Base-by-base conservation (phyloP, 2,797 vertebrate species). In the Cynopterus sphinx region DNA sequence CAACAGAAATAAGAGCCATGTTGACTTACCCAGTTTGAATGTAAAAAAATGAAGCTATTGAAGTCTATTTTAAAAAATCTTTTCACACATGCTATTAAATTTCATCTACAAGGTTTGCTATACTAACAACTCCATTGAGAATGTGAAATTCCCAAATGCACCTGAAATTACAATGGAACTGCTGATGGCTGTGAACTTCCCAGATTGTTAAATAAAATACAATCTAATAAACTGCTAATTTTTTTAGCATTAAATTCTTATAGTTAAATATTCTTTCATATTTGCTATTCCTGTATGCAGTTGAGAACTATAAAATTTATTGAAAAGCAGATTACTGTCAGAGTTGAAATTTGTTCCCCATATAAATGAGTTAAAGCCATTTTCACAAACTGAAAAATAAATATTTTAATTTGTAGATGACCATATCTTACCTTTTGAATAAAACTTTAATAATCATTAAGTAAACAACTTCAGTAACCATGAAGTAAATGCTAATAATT, bases 61-160 rank as follows among this genome's bases (percentile, higher is more conserved):
- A 99, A 98, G 99, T 99, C 90, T 99, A 99, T 99, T 99, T 99
- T 98, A 98, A 99, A 98, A 99, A 98, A 99, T 99, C 87, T 99
- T 99, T 16, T 99, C 99, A 98, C 99, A 99, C 22, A 99, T 99
- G 73, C 98, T 99, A 97, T 99, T 99, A 91, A 99, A 97, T 98
- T 99, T 99, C 98, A 99, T 99, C 98, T 99, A 99, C 98, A 99
- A 99, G 98, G 99, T 99, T 98, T 99, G 99, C 93, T 99, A 99
- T 98, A 99, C 99, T 98, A 99, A 99, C 98, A 99, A 99, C 98
- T 99, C 99, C 92, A 99, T 99, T 90, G 99, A 99, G 98, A 99
- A 99, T 95, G 99, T 99, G 0, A 99, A 99, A 99, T 99, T 99
- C 97, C 99, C 99, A 98, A 99, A 99, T 94, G 99, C 99, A 92